Base-by-base conservation (phyloP, 2,113 vertebrate genomes). In the Montifringilla adamsi region DNA sequence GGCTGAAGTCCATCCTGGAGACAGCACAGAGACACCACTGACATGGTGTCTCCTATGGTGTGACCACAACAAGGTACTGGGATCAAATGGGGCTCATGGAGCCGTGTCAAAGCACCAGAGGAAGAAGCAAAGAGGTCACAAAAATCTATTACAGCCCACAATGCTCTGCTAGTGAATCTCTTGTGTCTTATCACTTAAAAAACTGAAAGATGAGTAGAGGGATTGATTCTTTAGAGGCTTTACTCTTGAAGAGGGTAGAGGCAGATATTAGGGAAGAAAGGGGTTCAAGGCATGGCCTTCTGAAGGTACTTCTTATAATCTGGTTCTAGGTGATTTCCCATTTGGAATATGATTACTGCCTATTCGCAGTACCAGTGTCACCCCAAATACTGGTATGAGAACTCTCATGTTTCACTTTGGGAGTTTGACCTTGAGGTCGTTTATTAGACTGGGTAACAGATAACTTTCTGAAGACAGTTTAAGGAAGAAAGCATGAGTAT, bases 31-130 rank as follows among this genome's bases (percentile, higher is more conserved):
- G 24, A 10, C 2, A n/a, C 18, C 59, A 9, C 14, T 24, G 56
- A 24, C 22, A 24, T 24, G 56, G 56, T 59, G 22, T 24, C 11
- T 67, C 31, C 43, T 67, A 28, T 1, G 9, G 15, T n/a, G 27
- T 31, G 3, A 1, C 4, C 0, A 0, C 23, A 76, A 18, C 2
- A 27, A 44, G 9, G 4, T 9, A 4, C 1, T 69, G 23, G 15
- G 19, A 50, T 27, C 19, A 60, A 49, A 59, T 55, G 28, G 3
- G 13, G 6, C 2, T 74, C 10, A 9, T 58, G 30, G 13, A 23
- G 2, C 26, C 9, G 4, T 11, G 6, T 22, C 24, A 69, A 53
- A 43, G 24, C 8, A 15, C 4, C 17, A 63, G 20, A 39, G 17
- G 39, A 73, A 56, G 39, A 5, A 73, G 7, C 14, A 68, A 24